Conservation (phyloP, 1,140 invertebrate genomes). For the Anadara kagoshimensis region DNA sequence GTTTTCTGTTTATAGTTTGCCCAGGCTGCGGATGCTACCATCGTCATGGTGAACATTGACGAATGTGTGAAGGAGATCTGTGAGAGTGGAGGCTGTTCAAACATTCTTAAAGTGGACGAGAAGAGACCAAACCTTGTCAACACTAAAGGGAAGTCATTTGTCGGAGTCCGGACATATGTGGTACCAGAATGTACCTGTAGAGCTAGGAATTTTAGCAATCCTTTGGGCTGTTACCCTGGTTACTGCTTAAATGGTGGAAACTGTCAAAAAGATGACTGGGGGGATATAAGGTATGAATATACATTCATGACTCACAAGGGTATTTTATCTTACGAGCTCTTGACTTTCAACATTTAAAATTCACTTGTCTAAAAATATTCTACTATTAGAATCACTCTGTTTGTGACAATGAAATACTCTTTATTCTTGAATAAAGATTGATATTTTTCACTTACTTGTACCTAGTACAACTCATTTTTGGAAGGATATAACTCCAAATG, state of each 20-base stretch:
- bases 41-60: conserved; percentile 98
- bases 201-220: conserved; percentile 54
- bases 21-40: conserved; percentile 92
- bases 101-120: conserved; percentile 84
- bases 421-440: no score
- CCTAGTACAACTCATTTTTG: no score
- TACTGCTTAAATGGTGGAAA: conserved; percentile 96
- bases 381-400: no score
- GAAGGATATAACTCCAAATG: no score
- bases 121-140: conserved; percentile 93
- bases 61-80: conserved; percentile 97
- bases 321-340: no score
- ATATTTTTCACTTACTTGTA: no score
- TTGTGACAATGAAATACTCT: no score
- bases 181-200: conserved; percentile 84
- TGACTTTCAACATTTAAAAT: no score
- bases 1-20: conserved; percentile 82
- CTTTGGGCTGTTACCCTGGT: conserved; percentile 85
- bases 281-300: conserved; percentile 81
- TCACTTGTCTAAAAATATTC: no score
- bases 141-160: conserved; percentile 95
- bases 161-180: conserved; percentile 92
- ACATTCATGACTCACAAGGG: no score
- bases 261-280: conserved; percentile 85
- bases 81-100: conserved; percentile 93